These are phyloP conservation scores for Papilio gigon DNA, from an alignment of 2,888 invertebrate genomes.

Conservation along the genomic window DNA sequence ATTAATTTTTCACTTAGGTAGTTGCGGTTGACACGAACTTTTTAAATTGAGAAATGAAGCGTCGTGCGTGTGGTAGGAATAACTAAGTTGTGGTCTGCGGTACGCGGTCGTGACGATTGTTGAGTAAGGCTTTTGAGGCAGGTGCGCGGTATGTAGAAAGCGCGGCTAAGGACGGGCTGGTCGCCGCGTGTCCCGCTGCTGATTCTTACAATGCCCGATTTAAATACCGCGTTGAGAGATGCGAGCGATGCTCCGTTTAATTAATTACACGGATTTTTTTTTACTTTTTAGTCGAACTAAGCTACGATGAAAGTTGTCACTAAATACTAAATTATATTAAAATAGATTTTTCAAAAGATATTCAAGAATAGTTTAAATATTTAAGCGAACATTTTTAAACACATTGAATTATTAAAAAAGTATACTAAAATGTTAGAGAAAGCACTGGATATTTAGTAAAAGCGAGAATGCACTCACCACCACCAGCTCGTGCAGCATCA, in stretches of 20 bases:
- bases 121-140: not conserved
- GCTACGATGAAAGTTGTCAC: not conserved
- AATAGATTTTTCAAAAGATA: not conserved
- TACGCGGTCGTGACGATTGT: not conserved
- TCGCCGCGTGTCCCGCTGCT: not conserved
- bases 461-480: slow-evolving; percentile 14
- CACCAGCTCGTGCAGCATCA: slow-evolving; percentile 15
- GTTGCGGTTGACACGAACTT: too few species aligned
- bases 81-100: not conserved
- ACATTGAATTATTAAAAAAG: not conserved
- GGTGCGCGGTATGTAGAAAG: not conserved
- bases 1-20: too few species aligned
- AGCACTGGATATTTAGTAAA: not conserved
- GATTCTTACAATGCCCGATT: not conserved
- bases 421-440: not conserved
- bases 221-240: not conserved
- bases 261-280: not conserved
- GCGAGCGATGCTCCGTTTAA: not conserved
- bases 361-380: not conserved
- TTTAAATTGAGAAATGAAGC: not conserved
- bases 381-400: not conserved
- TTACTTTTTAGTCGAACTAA: not conserved
- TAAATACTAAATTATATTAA: not conserved
- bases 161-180: not conserved
- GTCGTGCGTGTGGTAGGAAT: not conserved